These are phyloP conservation scores for Pagetopsis macropterus DNA, from an alignment of 2,797 vertebrate genomes.

Conservation along the genomic window DNA sequence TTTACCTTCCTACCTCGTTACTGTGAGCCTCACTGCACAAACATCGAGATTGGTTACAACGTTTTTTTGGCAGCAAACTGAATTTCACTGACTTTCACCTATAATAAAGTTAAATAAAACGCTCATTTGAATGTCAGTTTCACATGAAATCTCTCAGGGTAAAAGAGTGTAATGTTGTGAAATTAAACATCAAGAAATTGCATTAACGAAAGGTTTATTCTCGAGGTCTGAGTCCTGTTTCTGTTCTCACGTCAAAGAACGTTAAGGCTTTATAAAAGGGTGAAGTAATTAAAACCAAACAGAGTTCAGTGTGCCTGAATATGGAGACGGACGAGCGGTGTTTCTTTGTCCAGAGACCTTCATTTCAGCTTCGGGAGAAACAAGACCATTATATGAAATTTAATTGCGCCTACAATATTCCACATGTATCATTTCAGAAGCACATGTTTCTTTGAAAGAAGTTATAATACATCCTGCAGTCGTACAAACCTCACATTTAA, in stretches of 20 bases:
- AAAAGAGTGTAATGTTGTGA: background rate
- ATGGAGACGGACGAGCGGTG: background rate
- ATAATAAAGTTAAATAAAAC: background rate
- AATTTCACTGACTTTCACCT: background rate
- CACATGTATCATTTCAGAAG: background rate
- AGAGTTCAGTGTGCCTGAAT: background rate
- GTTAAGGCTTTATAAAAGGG: background rate
- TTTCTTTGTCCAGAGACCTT: conserved; percentile 4
- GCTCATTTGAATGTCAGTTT: background rate
- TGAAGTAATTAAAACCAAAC: background rate
- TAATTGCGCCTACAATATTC: background rate
- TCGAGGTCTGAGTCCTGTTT: conserved; percentile 4
- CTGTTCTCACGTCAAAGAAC: background rate
- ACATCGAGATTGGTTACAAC: too few species aligned
- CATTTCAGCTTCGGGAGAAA: background rate
- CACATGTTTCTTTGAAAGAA: too few species aligned
- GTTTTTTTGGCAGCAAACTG: background rate
- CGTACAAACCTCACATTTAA: background rate
- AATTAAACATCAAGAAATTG: background rate
- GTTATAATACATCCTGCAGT: too few species aligned
- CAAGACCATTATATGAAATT: background rate
- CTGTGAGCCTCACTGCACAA: too few species aligned
- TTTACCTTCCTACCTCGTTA: too few species aligned
- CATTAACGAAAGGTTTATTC: background rate
- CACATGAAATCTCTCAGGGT: background rate